phyloP scores from a whole-genome alignment of 2,797 vertebrate species.

The Siniperca scherzeri region DNA sequence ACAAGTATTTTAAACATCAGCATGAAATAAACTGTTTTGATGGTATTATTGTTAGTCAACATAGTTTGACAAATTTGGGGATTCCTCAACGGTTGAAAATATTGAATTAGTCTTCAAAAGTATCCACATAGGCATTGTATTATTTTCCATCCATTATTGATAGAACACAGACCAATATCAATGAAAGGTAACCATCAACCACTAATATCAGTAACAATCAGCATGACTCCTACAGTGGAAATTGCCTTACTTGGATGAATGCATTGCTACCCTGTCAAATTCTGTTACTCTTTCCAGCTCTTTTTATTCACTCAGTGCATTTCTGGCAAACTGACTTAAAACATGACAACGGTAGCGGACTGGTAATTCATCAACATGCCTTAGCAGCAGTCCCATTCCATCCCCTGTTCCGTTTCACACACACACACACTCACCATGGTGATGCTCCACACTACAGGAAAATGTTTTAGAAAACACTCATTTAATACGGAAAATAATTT shows the following conservation, averaged over 20 bases:
- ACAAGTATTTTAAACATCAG: not conserved
- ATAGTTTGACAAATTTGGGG: not conserved
- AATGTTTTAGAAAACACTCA: constrained; percentile 55
- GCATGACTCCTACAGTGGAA: constrained; percentile 40
- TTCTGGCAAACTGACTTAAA: constrained; percentile 66
- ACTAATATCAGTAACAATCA: constrained; percentile 31
- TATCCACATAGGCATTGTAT: not conserved
- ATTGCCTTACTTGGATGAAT: constrained; percentile 51
- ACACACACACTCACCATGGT: constrained; percentile 49
- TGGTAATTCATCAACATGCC: constrained; percentile 68
- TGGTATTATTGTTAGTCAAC: not conserved
- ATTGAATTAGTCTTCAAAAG: not conserved
- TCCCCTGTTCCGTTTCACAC: constrained; percentile 52
- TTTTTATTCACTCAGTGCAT: constrained; percentile 54
- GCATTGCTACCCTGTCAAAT: constrained; percentile 32
- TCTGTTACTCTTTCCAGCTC: constrained; percentile 51
- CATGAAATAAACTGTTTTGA: not conserved
- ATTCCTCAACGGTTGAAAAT: not conserved
- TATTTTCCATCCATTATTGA: constrained; percentile 17
- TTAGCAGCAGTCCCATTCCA: constrained; percentile 50
- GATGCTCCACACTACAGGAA: constrained; percentile 53
- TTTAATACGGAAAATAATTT: constrained; percentile 49
- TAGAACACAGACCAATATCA: constrained; percentile 3
- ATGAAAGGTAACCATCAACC: constrained; percentile 9
- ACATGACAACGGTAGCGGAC: constrained; percentile 69